phyloP scores from a whole-genome alignment of 1,140 invertebrate species.

The Microvelia longipes region DNA sequence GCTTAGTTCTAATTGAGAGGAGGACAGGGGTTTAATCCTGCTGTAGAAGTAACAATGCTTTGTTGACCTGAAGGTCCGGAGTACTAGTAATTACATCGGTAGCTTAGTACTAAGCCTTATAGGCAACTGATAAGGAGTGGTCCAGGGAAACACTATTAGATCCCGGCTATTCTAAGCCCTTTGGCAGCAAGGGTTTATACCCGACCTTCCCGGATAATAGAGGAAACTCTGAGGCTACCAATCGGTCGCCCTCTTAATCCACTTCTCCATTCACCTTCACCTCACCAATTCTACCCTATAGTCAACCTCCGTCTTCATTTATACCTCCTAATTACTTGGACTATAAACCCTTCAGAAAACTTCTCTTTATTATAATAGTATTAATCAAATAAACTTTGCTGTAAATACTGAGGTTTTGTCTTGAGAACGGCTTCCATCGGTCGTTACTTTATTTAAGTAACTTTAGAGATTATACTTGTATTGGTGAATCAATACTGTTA shows the following conservation, averaged over 20 bases:
- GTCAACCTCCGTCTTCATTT: conserved; percentile 4
- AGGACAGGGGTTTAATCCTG: conserved; percentile 4
- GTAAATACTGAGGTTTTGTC: no score
- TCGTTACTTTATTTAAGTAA: no score
- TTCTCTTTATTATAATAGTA: background rate
- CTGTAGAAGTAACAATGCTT: conserved; percentile 9
- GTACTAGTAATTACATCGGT: conserved; percentile 16
- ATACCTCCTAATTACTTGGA: conserved; percentile 8
- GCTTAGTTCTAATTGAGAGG: conserved; percentile 6
- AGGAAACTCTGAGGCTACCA: background rate
- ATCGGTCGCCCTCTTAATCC: conserved; percentile 5
- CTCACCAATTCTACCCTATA: background rate
- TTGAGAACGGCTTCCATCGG: no score
- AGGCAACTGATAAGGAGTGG: conserved; percentile 16
- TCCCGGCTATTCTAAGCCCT: conserved; percentile 8
- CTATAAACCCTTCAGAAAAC: background rate
- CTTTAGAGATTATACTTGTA: no score
- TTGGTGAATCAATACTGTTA: no score
- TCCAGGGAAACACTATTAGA: conserved; percentile 15
- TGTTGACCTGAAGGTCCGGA: conserved; percentile 6
- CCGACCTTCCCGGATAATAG: background rate
- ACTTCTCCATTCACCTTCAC: conserved; percentile 2
- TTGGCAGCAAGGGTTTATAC: background rate
- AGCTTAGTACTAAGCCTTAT: conserved; percentile 17
- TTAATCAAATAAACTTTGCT: conserved; percentile 1